Evolutionary conservation across 2,797 vertebrate genomes (phyloP).

Genomic region (Anisognathus igniventris): DNA sequence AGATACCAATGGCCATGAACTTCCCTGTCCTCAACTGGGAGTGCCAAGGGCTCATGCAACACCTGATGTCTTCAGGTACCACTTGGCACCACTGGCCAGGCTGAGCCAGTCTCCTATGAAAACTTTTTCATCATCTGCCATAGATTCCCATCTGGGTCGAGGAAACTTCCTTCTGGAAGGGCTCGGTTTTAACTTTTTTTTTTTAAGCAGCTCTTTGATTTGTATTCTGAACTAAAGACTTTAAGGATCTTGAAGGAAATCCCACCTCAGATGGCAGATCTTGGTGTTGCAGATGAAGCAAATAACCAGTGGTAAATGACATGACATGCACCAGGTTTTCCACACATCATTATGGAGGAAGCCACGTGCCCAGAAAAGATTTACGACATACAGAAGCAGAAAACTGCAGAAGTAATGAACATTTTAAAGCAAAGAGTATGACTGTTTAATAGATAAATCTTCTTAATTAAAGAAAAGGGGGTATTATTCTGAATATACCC

Average conservation of each 20-base stretch:
- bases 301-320: neutral
- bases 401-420: neutral
- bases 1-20: neutral
- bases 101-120: neutral
- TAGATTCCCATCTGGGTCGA: neutral
- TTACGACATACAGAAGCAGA: neutral
- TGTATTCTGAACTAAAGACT: neutral
- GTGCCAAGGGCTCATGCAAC: neutral
- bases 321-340: neutral
- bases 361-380: neutral
- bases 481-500: neutral
- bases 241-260: neutral
- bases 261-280: neutral
- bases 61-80: neutral
- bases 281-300: neutral
- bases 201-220: neutral
- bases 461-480: neutral
- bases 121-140: neutral
- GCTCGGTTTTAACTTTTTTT: rapidly evolving
- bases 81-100: neutral
- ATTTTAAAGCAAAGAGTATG: neutral
- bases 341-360: neutral
- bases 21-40: neutral
- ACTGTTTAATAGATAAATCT: neutral
- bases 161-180: neutral